Base-by-base conservation (phyloP, 1,140 invertebrate species). In the Procambarus clarkii region DNA sequence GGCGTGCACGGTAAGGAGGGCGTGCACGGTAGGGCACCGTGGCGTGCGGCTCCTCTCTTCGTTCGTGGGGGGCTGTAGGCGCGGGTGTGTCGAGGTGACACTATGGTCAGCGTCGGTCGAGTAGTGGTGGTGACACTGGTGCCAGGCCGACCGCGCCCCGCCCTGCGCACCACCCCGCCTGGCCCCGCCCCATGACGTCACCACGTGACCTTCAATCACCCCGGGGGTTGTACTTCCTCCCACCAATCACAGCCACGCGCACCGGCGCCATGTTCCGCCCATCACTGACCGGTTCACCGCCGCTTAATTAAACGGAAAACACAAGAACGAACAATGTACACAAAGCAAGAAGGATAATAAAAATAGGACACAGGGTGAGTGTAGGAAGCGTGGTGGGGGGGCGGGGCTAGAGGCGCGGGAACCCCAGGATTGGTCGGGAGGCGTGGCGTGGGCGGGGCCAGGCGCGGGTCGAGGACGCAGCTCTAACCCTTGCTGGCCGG, bases 81-180 rank as follows among this genome's bases (percentile, higher is more conserved):
- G 77, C 76, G 84, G n/a, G 78, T 91, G 50, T 54, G 50, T 54
- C 77, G 90, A 81, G 77, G 90, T 86, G 90, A 91, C 90, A 86
- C 90, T 91, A 77, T 79, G 71, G 89, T 86, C 90, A 91, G 60
- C 69, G 84, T 82, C 54, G 77, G 64, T 71, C 24, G 77, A 8
- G 78, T 80, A 81, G 90, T 79, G 54, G 78, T 91, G 83, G 74
- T 81, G 90, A 74, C 79, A 64, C 46, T 46, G 48, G 34, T 69
- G 90, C 88, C 88, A 71, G 45, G 34, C 21, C 64, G 50, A 21
- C 34, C 54, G 45, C 88, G 45, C 71, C 11, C 46, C 50, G 74
- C 71, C 79, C 58, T 9, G n/a, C 45, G 46, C 54, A 48, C 54
- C 64, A 7, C 54, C 13, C 46, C 54, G 4, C 88, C 45, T 46